A percentile compares a stretch with the other conserved stretches of the same genome.
Conservation (phyloP, 2,797 vertebrate genomes). For the Channallabes apus region DNA sequence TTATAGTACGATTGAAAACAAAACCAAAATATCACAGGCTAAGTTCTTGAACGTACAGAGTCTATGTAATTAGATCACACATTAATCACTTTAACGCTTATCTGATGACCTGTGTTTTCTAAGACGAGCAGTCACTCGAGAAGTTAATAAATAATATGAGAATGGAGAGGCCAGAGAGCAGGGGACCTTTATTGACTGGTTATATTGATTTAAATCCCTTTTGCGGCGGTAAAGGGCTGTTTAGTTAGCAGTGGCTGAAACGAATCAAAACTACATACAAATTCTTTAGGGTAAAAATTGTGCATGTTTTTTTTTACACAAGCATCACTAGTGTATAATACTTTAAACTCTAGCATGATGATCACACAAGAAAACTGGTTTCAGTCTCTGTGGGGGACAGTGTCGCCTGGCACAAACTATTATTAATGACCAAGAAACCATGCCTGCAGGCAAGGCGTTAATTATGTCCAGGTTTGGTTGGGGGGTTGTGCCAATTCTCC, state of each 20-base stretch:
- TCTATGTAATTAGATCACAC: background rate
- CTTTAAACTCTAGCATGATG: constrained; percentile 49
- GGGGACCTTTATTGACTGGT: constrained; percentile 69
- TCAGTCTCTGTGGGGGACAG: constrained; percentile 72
- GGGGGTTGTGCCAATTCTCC: constrained; percentile 52
- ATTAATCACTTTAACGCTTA: constrained; percentile 26
- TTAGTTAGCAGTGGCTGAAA: constrained; percentile 60
- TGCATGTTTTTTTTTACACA: background rate
- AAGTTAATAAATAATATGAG: constrained; percentile 79
- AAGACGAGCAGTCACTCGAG: constrained; percentile 69
- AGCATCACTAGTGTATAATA: constrained; percentile 52
- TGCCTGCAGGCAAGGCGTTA: constrained; percentile 76
- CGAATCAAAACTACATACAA: constrained; percentile 13
- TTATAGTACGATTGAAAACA: background rate
- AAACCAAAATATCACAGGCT: background rate
- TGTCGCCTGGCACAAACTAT: constrained; percentile 72
- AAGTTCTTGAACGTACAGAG: background rate
- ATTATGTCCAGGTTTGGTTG: constrained; percentile 72
- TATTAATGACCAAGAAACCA: constrained; percentile 79
- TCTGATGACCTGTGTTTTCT: constrained; percentile 58
- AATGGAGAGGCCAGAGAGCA: constrained; percentile 62
- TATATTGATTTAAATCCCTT: constrained; percentile 70
- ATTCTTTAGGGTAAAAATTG: constrained; percentile 4
- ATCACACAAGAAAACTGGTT: constrained; percentile 71
- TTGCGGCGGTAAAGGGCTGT: constrained; percentile 60